Base-by-base conservation (phyloP, 2,797 vertebrate species). In the Eurystomus glaucurus region DNA sequence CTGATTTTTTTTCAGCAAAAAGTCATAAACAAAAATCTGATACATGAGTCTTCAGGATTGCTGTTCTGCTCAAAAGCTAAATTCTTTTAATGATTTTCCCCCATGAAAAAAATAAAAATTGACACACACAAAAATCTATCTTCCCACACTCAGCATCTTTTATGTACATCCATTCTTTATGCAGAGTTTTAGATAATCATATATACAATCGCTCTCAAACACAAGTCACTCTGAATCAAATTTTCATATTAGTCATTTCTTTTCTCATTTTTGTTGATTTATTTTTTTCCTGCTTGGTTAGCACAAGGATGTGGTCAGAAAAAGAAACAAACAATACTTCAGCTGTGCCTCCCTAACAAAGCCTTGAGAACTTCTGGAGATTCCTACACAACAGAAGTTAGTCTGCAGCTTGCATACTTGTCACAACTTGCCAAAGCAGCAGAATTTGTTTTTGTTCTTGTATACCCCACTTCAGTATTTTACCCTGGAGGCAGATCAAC, bases 401-500 rank as follows among this genome's bases (percentile, higher is more conserved):
- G 43, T 45, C 45, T 28, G 68, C 46, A 88, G 60, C 66, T 76
- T 54, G 69, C 55, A 60, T n/a, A 46, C 94, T 85, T 96, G 96
- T 88, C 91, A 64, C 80, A 94, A 91, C 92, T 92, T 95, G 95
- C 84, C 93, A 58, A 77, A 94, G 41, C 25, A 22, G 61, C 31
- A 90, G 60, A 74, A 28, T 76, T 65, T 33, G 72, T 1, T 94
- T 92, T 74, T 87, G 55, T 88, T 90, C 84, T 88, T 55, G 69
- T 52, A 16, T 18, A 68, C 39, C 3, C 20, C 71, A 93, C 20
- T 92, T 76, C 0, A 74, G 60, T 29, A 55, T 95, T 97, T 94
- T 50, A 86, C 69, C 94, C 93, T 65, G 85, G 65, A 96, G 97
- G 90, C 58, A 83, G 68, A 97, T 91, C 35, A 89, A 90, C 90